Base-by-base conservation (phyloP, 2,797 vertebrate species). In the Lateolabrax maculatus region DNA sequence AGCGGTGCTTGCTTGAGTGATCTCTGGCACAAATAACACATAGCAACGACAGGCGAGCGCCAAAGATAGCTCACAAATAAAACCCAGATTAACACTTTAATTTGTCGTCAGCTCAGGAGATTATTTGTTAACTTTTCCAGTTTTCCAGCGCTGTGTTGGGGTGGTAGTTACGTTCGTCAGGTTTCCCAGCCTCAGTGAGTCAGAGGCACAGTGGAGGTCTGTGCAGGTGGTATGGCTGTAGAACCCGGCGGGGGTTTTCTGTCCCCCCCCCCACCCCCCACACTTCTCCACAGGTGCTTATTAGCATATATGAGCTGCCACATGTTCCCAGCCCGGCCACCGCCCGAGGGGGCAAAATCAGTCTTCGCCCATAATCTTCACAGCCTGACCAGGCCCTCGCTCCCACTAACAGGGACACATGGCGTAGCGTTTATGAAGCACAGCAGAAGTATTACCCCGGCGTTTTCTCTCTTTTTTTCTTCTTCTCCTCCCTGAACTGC, bases 231-330 rank as follows among this genome's bases (percentile, higher is more conserved):
- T 91, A 91, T n/a, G 86, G 89, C 86, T 91, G 87, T 41, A 53
- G 84, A 91, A 90, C 91, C 92, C 90, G 81, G 84, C 90, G 85
- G 94, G 91, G 89, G 51, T 85, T 91, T 87, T 89, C 84, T 75
- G 58, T 85, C 82, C 86, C 84, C 87, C 79, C 90, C 84, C 82
- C 86, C 84, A 86, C 87, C 81, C 79, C 90, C 84, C 82, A 85
- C 84, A 86, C 84, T 78, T 91, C 88, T 94, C 93, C 94, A 95
- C 94, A 95, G 95, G 95, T 95, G 94, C 94, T 95, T 95, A 96
- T 96, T 95, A 95, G 93, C 95, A 95, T 95, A 95, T 94, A 94
- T 93, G 92, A 95, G 92, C 93, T 95, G 92, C 94, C 95, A 96
- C 94, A 96, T 95, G 95, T 95, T 95, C 92, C 85, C 89, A 83